Percentiles rank a stretch among this genome's conserved stretches.
These are phyloP conservation scores for Antitype chi DNA, from an alignment of 2,888 invertebrate species.

Conservation along the genomic window DNA sequence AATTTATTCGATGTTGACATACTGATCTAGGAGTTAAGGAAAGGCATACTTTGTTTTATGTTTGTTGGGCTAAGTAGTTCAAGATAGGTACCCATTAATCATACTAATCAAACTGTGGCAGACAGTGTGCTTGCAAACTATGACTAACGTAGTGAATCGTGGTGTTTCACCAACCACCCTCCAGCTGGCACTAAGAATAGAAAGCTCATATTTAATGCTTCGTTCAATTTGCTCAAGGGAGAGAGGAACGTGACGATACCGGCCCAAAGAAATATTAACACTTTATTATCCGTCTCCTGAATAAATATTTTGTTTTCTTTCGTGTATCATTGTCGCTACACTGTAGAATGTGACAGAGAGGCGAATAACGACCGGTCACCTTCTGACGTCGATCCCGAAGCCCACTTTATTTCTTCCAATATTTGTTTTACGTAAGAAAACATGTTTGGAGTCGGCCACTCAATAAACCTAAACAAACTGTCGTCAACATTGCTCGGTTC, in stretches of 20 bases:
- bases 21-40: conserved; percentile 33
- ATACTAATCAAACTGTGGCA: conserved; percentile 11
- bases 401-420: conserved; percentile 49
- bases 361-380: conserved; percentile 37
- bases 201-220: conserved; percentile 16
- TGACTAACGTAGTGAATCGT: conserved; percentile 37
- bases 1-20: conserved; percentile 48
- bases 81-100: conserved; percentile 19
- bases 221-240: conserved; percentile 16
- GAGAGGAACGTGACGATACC: conserved; percentile 2
- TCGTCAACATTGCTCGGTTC: conserved; percentile 26
- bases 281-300: conserved; percentile 16
- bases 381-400: conserved; percentile 25
- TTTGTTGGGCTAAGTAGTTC: conserved; percentile 23
- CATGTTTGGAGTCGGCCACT: conserved; percentile 45
- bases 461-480: conserved; percentile 44
- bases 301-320: conserved; percentile 31
- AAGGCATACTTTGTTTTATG: conserved; percentile 31
- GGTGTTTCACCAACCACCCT: conserved; percentile 25
- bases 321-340: neutral
- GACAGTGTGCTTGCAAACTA: conserved; percentile 19
- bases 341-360: conserved; percentile 22
- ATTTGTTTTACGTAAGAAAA: conserved; percentile 49
- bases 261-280: conserved; percentile 44
- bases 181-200: conserved; percentile 15